Evolutionary conservation across 1,140 invertebrate species (phyloP), one percentile per base, ranked within the genome.

Genomic region (Linepithema humile): DNA sequence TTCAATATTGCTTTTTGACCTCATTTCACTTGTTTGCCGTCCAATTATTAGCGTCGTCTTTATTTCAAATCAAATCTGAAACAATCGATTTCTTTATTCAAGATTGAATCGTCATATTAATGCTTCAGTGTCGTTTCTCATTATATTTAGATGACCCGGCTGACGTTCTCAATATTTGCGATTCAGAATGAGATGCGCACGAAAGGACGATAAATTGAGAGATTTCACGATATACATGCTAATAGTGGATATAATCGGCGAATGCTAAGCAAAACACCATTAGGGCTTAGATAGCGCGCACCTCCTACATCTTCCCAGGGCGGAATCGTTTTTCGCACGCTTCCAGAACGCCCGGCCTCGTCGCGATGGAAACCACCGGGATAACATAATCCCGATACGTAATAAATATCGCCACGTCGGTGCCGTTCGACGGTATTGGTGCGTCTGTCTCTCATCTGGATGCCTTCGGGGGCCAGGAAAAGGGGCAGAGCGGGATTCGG

Each of bases 351-450:
- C 32, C 57, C 48, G n/a, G 64, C 48, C 38, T 43, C 60, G 59
- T 73, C 50, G 57, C 48, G 65, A 70, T 86, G 77, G 83, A 84
- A 84, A 87, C 83, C 89, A 67, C 89, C 84, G 91, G 82, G 83
- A 86, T 89, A 91, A 91, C 89, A 90, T 92, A 92, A 93, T 93
- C 88, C 91, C 90, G 88, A 93, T 93, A 91, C 88, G 93, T 92
- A 93, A 94, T 93, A 93, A 93, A 94, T 93, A 93, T 92, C 86
- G 88, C 65, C 86, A 80, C 82, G 80, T 72, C 85, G 83, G 48
- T 85, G 75, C 80, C 87, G 85, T 87, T 91, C 85, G 88, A 82
- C 85, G 82, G 90, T 90, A 91, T 91, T 91, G 90, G 90, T 90
- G 90, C 87, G 89, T 93, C 90, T 91, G 91, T 92, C 92, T 91